Evolutionary conservation across 2,888 invertebrate species (phyloP).

Genomic region (Athrips mouffetella): DNA sequence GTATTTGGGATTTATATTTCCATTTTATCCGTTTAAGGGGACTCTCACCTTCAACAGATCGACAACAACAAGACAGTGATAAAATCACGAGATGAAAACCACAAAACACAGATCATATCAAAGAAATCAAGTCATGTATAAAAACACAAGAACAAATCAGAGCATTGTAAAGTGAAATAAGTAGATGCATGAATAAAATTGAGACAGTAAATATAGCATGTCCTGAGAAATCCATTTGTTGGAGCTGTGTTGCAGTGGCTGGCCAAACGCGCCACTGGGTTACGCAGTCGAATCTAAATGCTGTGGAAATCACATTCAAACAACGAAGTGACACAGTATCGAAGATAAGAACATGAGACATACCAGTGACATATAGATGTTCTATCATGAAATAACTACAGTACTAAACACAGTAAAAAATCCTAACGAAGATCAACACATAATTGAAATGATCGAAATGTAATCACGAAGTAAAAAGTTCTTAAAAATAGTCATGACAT

Average conservation of each 20-base stretch:
- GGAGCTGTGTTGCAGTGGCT: background rate
- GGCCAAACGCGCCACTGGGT: background rate
- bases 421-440: slow-evolving; percentile 3
- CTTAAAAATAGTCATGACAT: slow-evolving; percentile 11
- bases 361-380: background rate
- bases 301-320: slow-evolving; percentile 49
- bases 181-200: background rate
- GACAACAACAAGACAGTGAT: slow-evolving; percentile 60
- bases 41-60: slow-evolving; percentile 69
- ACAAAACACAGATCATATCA: slow-evolving; percentile 12
- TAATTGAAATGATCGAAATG: slow-evolving; percentile 6
- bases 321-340: slow-evolving; percentile 30
- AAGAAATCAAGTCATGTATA: slow-evolving; percentile 6
- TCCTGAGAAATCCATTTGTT: background rate
- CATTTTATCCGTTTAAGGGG: slow-evolving; percentile 10
- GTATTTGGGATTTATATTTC: slow-evolving; percentile 17
- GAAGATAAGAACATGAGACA: background rate
- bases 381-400: slow-evolving; percentile 10
- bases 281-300: slow-evolving; percentile 16
- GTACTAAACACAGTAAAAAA: slow-evolving; percentile 5
- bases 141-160: slow-evolving; percentile 9
- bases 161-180: background rate
- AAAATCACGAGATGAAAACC: slow-evolving; percentile 47
- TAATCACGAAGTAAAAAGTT: background rate
- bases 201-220: background rate